phyloP scores from a whole-genome alignment of 2,113 vertebrate genomes.

The Hoplias malabaricus region DNA sequence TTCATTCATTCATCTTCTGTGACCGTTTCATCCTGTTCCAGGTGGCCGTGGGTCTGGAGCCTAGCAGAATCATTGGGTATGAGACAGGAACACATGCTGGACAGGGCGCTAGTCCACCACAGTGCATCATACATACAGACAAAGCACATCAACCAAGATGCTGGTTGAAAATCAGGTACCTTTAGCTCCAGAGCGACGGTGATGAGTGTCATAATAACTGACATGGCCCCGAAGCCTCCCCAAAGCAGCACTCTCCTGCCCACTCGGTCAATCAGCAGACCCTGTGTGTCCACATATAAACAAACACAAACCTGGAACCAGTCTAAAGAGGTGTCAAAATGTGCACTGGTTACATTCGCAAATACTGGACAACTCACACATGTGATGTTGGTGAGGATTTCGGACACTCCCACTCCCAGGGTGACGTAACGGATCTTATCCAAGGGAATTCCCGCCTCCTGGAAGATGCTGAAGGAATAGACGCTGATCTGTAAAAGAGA shows the following conservation, averaged over 20 bases:
- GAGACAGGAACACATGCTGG: too few species aligned
- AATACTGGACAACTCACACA: conserved; percentile 72
- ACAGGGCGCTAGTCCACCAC: too few species aligned
- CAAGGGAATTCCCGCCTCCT: conserved; percentile 69
- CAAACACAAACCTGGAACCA: background rate
- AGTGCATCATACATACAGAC: too few species aligned
- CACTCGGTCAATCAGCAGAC: conserved; percentile 73
- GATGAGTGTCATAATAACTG: conserved; percentile 65
- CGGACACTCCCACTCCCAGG: conserved; percentile 71
- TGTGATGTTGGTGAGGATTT: conserved; percentile 72
- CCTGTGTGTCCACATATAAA: conserved; percentile 59
- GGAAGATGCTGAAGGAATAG: conserved; percentile 78
- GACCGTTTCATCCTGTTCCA: background rate
- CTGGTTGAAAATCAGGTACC: conserved; percentile 61
- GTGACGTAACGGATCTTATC: conserved; percentile 76
- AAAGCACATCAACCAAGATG: background rate
- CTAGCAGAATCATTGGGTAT: too few species aligned
- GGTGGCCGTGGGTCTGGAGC: background rate
- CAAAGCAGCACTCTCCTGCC: conserved; percentile 78
- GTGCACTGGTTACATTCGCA: background rate
- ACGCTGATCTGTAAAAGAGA: conserved; percentile 69
- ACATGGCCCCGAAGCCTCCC: conserved; percentile 72
- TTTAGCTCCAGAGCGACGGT: conserved; percentile 71
- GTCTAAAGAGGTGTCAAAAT: background rate
- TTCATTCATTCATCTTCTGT: too few species aligned